phyloP scores from a whole-genome alignment of 1,140 invertebrate genomes.

The Lutraria rhynchaena region DNA sequence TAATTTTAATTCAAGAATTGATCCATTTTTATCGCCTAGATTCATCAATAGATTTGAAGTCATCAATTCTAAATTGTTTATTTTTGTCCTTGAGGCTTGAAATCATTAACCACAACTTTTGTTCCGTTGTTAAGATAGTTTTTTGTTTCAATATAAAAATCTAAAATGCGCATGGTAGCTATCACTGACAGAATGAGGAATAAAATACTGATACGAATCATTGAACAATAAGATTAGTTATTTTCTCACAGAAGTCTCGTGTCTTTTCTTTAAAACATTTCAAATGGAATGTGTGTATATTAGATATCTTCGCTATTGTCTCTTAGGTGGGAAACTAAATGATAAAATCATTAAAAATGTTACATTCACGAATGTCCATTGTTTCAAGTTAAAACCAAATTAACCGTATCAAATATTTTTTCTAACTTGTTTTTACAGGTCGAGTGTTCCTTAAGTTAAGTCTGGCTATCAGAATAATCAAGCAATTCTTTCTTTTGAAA shows the following conservation, averaged over 20 bases:
- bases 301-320: conserved; percentile 34
- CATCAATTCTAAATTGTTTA: too few species aligned
- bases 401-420: conserved; percentile 41
- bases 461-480: conserved; percentile 29
- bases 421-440: conserved; percentile 39
- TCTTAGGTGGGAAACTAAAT: conserved; percentile 43
- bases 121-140: too few species aligned
- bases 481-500: conserved; percentile 33
- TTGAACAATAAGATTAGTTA: conserved; percentile 17
- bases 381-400: conserved; percentile 34
- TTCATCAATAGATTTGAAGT: too few species aligned
- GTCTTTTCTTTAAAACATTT: neutral
- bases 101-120: too few species aligned
- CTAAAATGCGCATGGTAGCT: too few species aligned
- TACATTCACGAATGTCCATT: conserved; percentile 25
- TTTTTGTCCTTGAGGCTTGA: too few species aligned
- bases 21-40: too few species aligned
- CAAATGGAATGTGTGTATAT: conserved; percentile 23
- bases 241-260: conserved; percentile 15
- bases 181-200: too few species aligned
- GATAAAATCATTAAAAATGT: conserved; percentile 51
- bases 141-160: too few species aligned
- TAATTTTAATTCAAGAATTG: too few species aligned
- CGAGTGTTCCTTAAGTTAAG: conserved; percentile 8
- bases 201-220: conserved; percentile 28